Evolutionary conservation across 2,113 vertebrate species (phyloP).

Genomic region (Muscicapa adusta): DNA sequence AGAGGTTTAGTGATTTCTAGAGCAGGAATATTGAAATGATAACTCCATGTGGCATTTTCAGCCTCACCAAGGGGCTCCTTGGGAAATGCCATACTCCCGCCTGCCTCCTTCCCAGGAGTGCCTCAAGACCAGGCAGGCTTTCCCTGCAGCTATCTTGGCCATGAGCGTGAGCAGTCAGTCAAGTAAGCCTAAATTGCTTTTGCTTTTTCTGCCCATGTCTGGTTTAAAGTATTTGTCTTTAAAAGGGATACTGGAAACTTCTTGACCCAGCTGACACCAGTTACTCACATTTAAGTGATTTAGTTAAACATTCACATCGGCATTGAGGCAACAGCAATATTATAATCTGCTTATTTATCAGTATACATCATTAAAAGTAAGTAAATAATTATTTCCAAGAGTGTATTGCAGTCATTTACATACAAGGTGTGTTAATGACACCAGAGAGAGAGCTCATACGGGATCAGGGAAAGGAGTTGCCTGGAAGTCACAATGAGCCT

Average conservation of each 20-base stretch:
- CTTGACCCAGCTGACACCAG: background rate
- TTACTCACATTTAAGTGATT: background rate
- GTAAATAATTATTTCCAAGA: background rate
- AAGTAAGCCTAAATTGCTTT: background rate
- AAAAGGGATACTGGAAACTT: background rate
- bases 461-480: background rate
- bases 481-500: background rate
- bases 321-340: background rate
- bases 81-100: background rate
- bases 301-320: background rate
- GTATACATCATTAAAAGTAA: background rate
- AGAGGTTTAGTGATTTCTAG: background rate
- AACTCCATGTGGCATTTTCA: fast-evolving
- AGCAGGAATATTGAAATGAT: background rate
- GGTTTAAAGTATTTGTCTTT: background rate
- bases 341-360: background rate
- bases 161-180: background rate
- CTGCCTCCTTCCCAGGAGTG: background rate
- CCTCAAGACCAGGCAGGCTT: background rate
- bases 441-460: background rate
- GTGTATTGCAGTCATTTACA: background rate
- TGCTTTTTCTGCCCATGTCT: background rate
- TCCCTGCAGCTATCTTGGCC: background rate
- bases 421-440: background rate
- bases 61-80: fast-evolving